Base-by-base conservation (phyloP, 2,888 invertebrate species). In the Ochropacha duplaris region DNA sequence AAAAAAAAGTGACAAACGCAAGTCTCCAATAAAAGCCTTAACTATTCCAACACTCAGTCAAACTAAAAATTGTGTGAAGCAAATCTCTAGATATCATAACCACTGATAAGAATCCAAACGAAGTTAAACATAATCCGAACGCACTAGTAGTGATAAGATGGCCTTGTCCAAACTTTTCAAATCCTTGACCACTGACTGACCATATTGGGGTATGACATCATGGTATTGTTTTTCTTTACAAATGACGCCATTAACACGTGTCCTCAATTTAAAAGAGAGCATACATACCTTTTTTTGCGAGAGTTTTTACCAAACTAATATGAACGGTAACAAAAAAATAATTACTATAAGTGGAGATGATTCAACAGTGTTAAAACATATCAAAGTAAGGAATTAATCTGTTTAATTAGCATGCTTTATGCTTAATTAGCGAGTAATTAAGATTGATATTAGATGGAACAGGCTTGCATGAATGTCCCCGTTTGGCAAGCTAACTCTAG, bases 211-310 rank as follows among this genome's bases (percentile, higher is more conserved):
- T 79, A 78, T 87, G 86, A 87, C 82, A 87, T 87, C 87, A 87
- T 79, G 49, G 58, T 68, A 74, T 74, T 78, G 81, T 86, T 86
- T 84, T 86, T 84, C 76, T 69, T 75, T 71, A 67, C 70, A 78
- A 79, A 84, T 84, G 85, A 84, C 86, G 83, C 65, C 81, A 84
- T 78, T 73, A 81, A 74, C 86, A 86, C 84, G 86, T 85, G 85
- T 78, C 75, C 70, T 68, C 65, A 77, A 80, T 84, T 76, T 81
- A 83, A 87, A 86, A 80, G 86, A 85, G 87, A 86, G 85, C 86
- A 80, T 66, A 59, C 54, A 44, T 36, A 56, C 36, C 28, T n/a
- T 78, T 79, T 77, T 78, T 78, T 68, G 54, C 9, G 19, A 49
- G 6, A 60, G 76, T 80, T 80, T 80, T 78, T 68, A 49, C 56